phyloP scores from a whole-genome alignment of 1,140 invertebrate species.

The Trachelipus rathkii region DNA sequence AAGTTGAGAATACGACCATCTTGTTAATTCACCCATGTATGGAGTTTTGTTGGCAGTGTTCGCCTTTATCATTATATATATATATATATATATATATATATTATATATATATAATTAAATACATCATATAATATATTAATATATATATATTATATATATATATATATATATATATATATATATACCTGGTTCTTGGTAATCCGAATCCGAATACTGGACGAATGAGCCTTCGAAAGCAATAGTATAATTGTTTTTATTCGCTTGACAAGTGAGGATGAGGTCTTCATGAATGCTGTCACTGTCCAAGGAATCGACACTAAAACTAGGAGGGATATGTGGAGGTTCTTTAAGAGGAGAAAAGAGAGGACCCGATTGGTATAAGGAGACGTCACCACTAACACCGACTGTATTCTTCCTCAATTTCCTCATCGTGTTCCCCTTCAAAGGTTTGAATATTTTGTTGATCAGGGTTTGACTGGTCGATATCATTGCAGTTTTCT shows the following conservation, averaged over 20 bases:
- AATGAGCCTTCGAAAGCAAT: constrained; percentile 87
- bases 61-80: too few relatives aligned
- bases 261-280: constrained; percentile 75
- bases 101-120: not conserved
- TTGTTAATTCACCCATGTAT: too few relatives aligned
- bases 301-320: constrained; percentile 84
- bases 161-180: constrained; percentile 20
- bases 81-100: not conserved
- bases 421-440: constrained; percentile 22
- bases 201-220: constrained; percentile 72
- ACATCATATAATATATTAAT: not conserved
- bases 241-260: constrained; percentile 90
- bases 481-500: constrained; percentile 22
- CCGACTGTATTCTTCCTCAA: constrained; percentile 44
- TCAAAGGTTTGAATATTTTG: not conserved
- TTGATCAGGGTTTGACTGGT: not conserved
- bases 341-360: constrained; percentile 86
- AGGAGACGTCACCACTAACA: constrained; percentile 44
- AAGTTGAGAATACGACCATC: too few relatives aligned
- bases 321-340: constrained; percentile 65
- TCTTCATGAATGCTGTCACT: constrained; percentile 71
- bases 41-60: too few relatives aligned
- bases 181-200: constrained; percentile 64
- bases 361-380: constrained; percentile 55
- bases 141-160: too few relatives aligned